These are phyloP conservation scores for Protula sp. DNA, from an alignment of 2,888 invertebrate species.

Conservation along the genomic window DNA sequence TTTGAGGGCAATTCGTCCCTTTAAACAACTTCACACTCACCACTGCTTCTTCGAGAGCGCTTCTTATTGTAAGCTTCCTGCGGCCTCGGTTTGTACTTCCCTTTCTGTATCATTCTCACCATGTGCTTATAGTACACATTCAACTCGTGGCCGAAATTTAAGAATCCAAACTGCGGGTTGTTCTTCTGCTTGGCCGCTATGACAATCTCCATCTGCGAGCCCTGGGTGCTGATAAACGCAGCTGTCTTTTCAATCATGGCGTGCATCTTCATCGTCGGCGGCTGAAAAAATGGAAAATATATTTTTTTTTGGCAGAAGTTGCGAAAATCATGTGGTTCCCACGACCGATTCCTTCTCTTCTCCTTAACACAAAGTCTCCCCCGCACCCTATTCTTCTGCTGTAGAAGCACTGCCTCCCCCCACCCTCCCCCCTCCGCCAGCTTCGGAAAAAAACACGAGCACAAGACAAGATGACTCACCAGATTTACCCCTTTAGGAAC, in stretches of 20 bases:
- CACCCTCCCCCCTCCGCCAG: too few relatives aligned
- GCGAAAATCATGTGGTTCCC: not conserved
- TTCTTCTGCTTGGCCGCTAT: slow-evolving; percentile 94
- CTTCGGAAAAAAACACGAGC: too few relatives aligned
- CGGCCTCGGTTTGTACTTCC: slow-evolving; percentile 38
- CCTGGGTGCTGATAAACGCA: slow-evolving; percentile 65
- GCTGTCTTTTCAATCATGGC: slow-evolving; percentile 88
- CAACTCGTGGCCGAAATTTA: slow-evolving; percentile 76
- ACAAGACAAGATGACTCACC: too few relatives aligned
- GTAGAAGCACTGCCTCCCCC: too few relatives aligned
- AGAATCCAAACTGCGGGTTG: slow-evolving; percentile 88
- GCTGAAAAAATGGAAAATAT: slow-evolving; percentile 13
- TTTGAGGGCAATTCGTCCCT: too few relatives aligned
- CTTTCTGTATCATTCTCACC: slow-evolving; percentile 45
- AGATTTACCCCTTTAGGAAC: slow-evolving; percentile 67
- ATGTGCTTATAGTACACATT: slow-evolving; percentile 82
- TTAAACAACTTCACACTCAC: too few relatives aligned
- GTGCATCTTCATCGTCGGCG: slow-evolving; percentile 67
- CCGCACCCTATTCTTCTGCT: too few relatives aligned
- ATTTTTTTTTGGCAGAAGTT: not conserved
- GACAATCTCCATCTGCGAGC: slow-evolving; percentile 96
- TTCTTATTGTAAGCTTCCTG: not conserved
- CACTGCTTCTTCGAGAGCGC: not conserved
- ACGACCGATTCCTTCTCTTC: too few relatives aligned
- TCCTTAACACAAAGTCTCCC: not conserved